phyloP scores from a whole-genome alignment of 2,888 invertebrate genomes.

The Sphecodes monilicornis region DNA sequence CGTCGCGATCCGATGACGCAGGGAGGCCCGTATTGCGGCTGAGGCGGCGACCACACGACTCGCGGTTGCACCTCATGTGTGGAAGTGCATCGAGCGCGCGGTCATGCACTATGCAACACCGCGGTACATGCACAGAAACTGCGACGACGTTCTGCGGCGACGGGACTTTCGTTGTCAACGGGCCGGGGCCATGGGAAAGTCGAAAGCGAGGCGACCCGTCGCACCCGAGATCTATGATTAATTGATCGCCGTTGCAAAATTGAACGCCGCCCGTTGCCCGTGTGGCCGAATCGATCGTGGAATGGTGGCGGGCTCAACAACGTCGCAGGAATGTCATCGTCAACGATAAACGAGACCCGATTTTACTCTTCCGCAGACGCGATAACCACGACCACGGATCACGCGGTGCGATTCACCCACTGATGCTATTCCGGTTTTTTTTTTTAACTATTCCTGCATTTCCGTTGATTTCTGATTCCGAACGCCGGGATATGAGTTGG shows the following conservation, averaged over 20 bases:
- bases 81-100: neutral
- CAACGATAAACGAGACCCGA: neutral
- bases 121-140: neutral
- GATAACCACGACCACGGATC: neutral
- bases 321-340: neutral
- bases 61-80: conserved; percentile 11
- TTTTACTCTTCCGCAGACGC: no score
- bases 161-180: neutral
- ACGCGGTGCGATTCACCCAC: neutral
- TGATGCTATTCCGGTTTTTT: neutral
- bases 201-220: conserved; percentile 16
- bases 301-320: neutral
- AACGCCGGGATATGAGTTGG: neutral
- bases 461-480: neutral
- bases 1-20: conserved; percentile 53
- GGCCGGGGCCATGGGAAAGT: neutral
- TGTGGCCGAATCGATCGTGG: neutral
- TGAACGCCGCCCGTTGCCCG: neutral
- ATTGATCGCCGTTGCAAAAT: conserved; percentile 15
- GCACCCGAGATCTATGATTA: conserved; percentile 13
- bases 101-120: neutral
- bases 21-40: conserved; percentile 48
- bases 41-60: conserved; percentile 23
- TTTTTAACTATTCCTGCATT: neutral
- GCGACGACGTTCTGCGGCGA: neutral